Conservation (phyloP, 2,888 invertebrate species). For the Nomada lathburiana region DNA sequence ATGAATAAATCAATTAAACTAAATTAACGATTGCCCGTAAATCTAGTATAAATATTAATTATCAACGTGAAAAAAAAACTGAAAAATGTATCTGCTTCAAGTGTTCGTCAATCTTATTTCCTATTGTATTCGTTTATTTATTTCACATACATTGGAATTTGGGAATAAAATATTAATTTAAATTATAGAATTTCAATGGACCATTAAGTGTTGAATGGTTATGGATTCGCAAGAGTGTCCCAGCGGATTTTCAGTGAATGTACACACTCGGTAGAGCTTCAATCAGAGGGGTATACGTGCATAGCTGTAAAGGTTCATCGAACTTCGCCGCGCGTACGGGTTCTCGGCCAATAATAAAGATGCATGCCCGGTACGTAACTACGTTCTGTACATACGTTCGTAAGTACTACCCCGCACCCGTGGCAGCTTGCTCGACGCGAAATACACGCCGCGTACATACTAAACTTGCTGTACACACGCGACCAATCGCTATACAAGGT, state of each 20-base stretch:
- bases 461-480: slow-evolving; percentile 28
- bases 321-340: slow-evolving; percentile 67
- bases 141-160: too few relatives aligned
- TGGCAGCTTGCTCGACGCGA: slow-evolving; percentile 41
- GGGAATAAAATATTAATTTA: too few relatives aligned
- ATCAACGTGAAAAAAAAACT: too few relatives aligned
- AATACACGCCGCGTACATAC: slow-evolving; percentile 37
- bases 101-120: too few relatives aligned
- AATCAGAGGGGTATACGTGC: slow-evolving; percentile 64
- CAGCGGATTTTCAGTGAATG: slow-evolving; percentile 59
- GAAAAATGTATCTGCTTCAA: too few relatives aligned
- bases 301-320: slow-evolving; percentile 71
- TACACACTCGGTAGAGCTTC: slow-evolving; percentile 46
- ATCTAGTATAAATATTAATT: too few relatives aligned
- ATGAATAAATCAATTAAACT: too few relatives aligned
- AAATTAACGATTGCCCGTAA: too few relatives aligned
- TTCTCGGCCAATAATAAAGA: slow-evolving; percentile 75
- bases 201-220: neutral
- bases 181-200: neutral
- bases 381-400: slow-evolving; percentile 71
- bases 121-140: too few relatives aligned
- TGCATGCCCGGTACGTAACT: slow-evolving; percentile 74
- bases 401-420: slow-evolving; percentile 64
- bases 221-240: slow-evolving; percentile 27
- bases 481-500: slow-evolving; percentile 25